phyloP scores from a whole-genome alignment of 2,888 invertebrate species.

The Dynastes hyllus region DNA sequence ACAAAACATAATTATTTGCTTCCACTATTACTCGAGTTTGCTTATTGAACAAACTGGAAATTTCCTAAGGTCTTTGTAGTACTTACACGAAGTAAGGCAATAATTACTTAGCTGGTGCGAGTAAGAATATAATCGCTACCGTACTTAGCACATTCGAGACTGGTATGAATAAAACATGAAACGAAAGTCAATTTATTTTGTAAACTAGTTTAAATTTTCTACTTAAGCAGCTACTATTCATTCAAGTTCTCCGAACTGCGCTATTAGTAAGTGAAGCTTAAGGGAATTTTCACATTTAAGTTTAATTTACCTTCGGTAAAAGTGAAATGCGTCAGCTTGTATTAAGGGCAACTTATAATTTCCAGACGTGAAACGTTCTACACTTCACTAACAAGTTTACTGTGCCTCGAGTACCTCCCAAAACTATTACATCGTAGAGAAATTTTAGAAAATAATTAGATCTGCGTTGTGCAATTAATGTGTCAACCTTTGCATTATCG shows the following conservation, averaged over 20 bases:
- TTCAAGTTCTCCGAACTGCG: conserved; percentile 16
- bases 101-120: conserved; percentile 37
- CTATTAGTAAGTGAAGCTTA: neutral
- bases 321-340: conserved; percentile 37
- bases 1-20: neutral
- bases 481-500: neutral
- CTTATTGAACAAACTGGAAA: conserved; percentile 12
- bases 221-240: conserved; percentile 39
- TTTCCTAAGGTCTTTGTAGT: neutral
- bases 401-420: neutral
- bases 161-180: conserved; percentile 37
- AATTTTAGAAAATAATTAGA: conserved; percentile 3
- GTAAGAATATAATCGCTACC: conserved; percentile 23
- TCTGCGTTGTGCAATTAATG: neutral
- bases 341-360: conserved; percentile 31
- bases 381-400: conserved; percentile 22
- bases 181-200: conserved; percentile 41
- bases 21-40: neutral
- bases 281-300: conserved; percentile 23
- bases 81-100: neutral
- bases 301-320: conserved; percentile 29
- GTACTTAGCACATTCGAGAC: conserved; percentile 27
- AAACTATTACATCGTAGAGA: neutral
- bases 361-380: conserved; percentile 4
- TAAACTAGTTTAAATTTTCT: conserved; percentile 35